Conservation (phyloP, 2,888 invertebrate species). For the Minunthozetes semirufus region DNA sequence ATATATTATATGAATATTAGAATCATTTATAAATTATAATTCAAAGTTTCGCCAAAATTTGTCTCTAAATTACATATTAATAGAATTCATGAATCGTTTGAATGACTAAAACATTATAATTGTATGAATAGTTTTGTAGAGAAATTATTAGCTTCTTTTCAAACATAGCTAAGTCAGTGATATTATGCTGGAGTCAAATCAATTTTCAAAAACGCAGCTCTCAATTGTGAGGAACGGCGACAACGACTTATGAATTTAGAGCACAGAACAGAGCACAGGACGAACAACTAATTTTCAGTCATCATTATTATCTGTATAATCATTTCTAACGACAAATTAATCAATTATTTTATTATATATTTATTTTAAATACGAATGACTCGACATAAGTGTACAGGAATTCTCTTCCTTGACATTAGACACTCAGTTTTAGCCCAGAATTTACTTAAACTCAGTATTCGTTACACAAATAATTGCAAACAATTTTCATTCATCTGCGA, state of each 20-base stretch:
- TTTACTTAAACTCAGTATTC: neutral
- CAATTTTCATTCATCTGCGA: neutral
- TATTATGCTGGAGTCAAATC: neutral
- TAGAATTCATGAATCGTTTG: slow-evolving; percentile 27
- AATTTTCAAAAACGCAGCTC: neutral
- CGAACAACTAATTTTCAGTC: neutral
- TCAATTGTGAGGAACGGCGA: neutral
- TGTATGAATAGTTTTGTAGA: neutral
- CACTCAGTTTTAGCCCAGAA: neutral
- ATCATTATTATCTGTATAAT: neutral
- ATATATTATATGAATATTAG: slow-evolving; percentile 1
- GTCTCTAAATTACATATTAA: slow-evolving; percentile 33
- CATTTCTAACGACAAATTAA: slow-evolving; percentile 11
- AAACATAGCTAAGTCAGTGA: neutral
- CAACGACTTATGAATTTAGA: neutral
- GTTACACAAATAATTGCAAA: slow-evolving; percentile 8
- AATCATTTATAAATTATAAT: slow-evolving; percentile 22
- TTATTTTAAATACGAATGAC: neutral
- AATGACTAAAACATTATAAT: slow-evolving; percentile 22
- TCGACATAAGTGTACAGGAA: neutral
- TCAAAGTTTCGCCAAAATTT: slow-evolving; percentile 10
- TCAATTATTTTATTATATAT: slow-evolving; percentile 17
- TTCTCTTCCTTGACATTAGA: slow-evolving; percentile 7
- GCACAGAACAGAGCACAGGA: neutral
- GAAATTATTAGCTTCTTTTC: neutral